These are phyloP conservation scores for Platycheirus rosarum DNA, from an alignment of 2,888 invertebrate genomes.

Conservation along the genomic window DNA sequence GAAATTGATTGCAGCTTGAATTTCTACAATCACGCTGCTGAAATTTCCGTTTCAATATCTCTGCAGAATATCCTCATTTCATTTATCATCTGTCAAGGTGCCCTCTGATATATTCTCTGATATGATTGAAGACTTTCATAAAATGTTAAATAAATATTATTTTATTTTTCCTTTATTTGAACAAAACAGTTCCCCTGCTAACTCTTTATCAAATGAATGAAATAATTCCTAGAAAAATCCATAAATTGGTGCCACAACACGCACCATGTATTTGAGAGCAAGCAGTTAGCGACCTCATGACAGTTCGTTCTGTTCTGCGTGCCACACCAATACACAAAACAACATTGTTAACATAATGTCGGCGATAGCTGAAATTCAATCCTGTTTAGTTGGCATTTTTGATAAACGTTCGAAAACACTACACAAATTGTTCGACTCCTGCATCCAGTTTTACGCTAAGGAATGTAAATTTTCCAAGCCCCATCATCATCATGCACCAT, in stretches of 20 bases:
- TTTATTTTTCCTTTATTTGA: no score
- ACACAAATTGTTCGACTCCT: conserved; percentile 44
- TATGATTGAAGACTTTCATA: no score
- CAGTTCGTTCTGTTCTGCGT: background rate
- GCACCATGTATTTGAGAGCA: conserved; percentile 22
- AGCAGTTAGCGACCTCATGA: conserved; percentile 3
- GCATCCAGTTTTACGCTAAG: conserved; percentile 46
- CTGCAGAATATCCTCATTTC: no score
- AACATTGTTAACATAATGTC: conserved; percentile 58
- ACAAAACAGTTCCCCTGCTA: no score
- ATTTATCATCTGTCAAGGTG: no score
- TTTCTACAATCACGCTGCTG: no score
- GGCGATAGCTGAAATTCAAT: conserved; percentile 50
- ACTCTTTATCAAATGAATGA: conserved; percentile 47
- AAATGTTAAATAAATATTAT: no score
- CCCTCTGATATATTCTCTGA: no score
- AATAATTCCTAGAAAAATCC: conserved; percentile 44
- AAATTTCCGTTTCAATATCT: no score
- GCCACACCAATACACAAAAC: conserved; percentile 37
- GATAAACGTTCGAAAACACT: conserved; percentile 67
- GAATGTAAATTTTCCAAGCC: conserved; percentile 46
- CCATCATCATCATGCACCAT: conserved; percentile 51
- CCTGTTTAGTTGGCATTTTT: conserved; percentile 48
- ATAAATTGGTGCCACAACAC: conserved; percentile 66
- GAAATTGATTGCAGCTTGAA: no score